These are phyloP conservation scores for Archegozetes longisetosus DNA, from an alignment of 1,140 invertebrate genomes.

Conservation along the genomic window DNA sequence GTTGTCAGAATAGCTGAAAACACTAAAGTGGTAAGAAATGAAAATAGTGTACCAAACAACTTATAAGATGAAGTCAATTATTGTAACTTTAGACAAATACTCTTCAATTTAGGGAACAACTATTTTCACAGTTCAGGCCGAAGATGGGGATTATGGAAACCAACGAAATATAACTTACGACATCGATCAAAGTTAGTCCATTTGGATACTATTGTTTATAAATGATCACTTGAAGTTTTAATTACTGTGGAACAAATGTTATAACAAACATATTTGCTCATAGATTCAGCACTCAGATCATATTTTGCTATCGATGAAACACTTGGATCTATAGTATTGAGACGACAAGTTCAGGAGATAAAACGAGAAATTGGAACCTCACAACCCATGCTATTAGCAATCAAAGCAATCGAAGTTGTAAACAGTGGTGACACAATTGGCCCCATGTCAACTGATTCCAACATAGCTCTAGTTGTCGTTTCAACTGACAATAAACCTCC, in stretches of 20 bases:
- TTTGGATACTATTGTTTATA: not conserved
- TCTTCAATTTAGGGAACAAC: conserved; percentile 36
- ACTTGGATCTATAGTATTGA: conserved; percentile 2
- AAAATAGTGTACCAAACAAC: not conserved
- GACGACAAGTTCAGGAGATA: conserved; percentile 39
- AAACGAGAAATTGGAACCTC: conserved; percentile 53
- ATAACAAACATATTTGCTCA: no score
- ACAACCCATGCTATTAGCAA: conserved; percentile 57
- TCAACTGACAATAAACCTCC: conserved; percentile 24
- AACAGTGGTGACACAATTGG: conserved; percentile 30
- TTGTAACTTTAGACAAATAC: conserved; percentile 8
- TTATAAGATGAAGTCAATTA: no score
- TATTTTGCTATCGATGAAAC: conserved; percentile 4
- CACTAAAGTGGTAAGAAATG: conserved; percentile 30
- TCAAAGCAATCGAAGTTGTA: conserved; percentile 62
- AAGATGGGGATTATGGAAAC: conserved; percentile 69
- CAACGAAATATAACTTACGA: conserved; percentile 64
- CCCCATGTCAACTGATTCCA: conserved; percentile 18
- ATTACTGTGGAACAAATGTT: not conserved
- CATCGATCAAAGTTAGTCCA: conserved; percentile 26
- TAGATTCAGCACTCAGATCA: not conserved
- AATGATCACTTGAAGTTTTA: not conserved
- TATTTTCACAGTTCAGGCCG: conserved; percentile 55
- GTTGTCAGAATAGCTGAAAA: conserved; percentile 49
- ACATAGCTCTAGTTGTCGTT: conserved; percentile 24